Conservation (phyloP, 2,797 vertebrate species). For the Valencia hispanica region DNA sequence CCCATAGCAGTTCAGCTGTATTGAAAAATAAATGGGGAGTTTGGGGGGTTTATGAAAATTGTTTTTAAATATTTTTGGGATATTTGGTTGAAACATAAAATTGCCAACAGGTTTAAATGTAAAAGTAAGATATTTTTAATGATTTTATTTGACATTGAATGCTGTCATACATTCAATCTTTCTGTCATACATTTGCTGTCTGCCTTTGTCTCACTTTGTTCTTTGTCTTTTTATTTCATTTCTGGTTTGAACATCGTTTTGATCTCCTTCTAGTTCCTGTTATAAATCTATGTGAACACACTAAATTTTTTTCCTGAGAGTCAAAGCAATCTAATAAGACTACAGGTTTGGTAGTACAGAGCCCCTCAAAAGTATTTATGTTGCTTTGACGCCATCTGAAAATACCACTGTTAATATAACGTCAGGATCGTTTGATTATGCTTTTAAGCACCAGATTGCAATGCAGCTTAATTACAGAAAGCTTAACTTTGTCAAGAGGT, state of each 20-base stretch:
- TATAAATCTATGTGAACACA: conserved; percentile 3
- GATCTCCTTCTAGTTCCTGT: conserved; percentile 8
- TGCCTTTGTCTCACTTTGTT: conserved; percentile 27
- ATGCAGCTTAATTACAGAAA: conserved; percentile 3
- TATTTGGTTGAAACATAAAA: background rate
- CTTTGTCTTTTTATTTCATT: background rate
- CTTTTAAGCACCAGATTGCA: background rate
- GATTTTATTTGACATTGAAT: conserved; percentile 1
- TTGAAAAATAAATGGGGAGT: background rate
- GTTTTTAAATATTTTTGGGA: conserved; percentile 6
- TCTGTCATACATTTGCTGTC: conserved; percentile 12
- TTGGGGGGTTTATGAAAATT: background rate
- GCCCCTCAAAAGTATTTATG: background rate
- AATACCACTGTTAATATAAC: background rate
- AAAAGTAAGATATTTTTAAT: background rate
- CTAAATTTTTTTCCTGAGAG: conserved; percentile 10
- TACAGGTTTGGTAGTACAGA: background rate
- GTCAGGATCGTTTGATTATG: background rate
- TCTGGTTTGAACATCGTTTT: conserved; percentile 7
- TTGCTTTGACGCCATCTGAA: conserved; percentile 4
- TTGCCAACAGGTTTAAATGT: background rate
- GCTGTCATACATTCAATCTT: conserved; percentile 19
- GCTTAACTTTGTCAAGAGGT: background rate
- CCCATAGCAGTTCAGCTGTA: background rate
- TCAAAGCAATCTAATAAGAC: background rate